A percentile compares a stretch with the other conserved stretches of the same genome.
Evolutionary conservation across 2,888 invertebrate genomes (phyloP).

Genomic region (Drosophila anomalata): DNA sequence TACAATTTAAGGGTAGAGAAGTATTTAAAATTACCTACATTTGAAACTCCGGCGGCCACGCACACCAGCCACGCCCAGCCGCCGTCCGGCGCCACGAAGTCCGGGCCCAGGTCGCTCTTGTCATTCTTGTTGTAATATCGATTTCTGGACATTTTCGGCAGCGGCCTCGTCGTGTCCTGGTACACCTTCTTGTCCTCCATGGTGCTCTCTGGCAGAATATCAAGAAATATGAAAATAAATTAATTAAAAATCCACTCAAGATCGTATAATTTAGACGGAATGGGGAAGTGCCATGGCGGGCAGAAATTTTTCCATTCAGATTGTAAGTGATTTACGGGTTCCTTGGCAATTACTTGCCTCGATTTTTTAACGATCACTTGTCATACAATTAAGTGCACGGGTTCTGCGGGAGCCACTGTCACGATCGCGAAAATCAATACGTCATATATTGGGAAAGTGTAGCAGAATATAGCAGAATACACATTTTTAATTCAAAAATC

Average conservation of each 20-base stretch:
- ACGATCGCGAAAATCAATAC: not conserved
- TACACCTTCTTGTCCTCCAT: conserved; percentile 62
- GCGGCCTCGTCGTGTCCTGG: conserved; percentile 74
- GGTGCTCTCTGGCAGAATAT: not conserved
- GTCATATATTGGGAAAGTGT: too few species aligned
- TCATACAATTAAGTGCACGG: conserved; percentile 45
- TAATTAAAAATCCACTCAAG: not conserved
- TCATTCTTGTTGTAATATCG: conserved; percentile 68
- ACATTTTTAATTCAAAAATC: too few species aligned
- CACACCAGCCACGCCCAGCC: conserved; percentile 91
- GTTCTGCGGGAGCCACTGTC: conserved; percentile 9
- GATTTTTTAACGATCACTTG: conserved; percentile 55
- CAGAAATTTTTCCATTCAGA: conserved; percentile 11
- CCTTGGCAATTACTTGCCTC: conserved; percentile 39
- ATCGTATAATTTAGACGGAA: not conserved
- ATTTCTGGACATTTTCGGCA: conserved; percentile 17
- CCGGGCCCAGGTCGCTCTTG: conserved; percentile 83
- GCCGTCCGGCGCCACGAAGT: conserved; percentile 89
- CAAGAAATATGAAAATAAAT: not conserved
- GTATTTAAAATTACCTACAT: conserved; percentile 85
- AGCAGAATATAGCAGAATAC: too few species aligned
- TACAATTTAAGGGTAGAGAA: not conserved
- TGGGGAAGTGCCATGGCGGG: not conserved
- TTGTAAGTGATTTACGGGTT: conserved; percentile 49
- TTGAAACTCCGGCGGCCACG: conserved; percentile 89